Evolutionary conservation across 1,140 invertebrate genomes (phyloP).

Genomic region (Hycleus phaleratus): DNA sequence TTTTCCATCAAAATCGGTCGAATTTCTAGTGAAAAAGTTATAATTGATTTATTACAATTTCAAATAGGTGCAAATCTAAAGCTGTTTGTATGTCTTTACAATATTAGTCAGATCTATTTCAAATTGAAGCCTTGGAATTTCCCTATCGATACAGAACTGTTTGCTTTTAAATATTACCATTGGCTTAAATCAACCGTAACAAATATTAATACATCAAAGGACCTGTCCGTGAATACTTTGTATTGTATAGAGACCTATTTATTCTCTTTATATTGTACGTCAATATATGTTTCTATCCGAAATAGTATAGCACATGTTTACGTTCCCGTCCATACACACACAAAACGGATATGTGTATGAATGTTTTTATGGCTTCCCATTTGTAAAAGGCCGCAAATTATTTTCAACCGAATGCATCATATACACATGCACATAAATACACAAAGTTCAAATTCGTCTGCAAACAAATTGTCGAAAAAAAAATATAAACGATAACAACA

Average conservation of each 20-base stretch:
- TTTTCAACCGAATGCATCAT: constrained; percentile 8
- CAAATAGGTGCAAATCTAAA: too few species aligned
- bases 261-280: neutral
- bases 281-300: neutral
- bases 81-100: neutral
- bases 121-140: neutral
- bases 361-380: constrained; percentile 16
- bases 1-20: too few species aligned
- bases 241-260: neutral
- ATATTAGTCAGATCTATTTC: constrained; percentile 13
- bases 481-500: neutral
- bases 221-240: neutral
- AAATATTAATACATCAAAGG: constrained; percentile 12
- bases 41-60: too few species aligned
- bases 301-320: constrained; percentile 14
- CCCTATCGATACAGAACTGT: neutral
- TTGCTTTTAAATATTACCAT: constrained; percentile 11
- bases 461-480: neutral
- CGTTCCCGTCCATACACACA: constrained; percentile 7
- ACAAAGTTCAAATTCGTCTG: neutral
- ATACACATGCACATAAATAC: neutral
- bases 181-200: constrained; percentile 3
- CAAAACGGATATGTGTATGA: neutral
- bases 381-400: constrained; percentile 17
- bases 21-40: too few species aligned